A percentile compares a stretch with the other conserved stretches of the same genome.
These are phyloP conservation scores for Oscheius sp. DNA, from an alignment of 2,888 invertebrate species.

Conservation along the genomic window DNA sequence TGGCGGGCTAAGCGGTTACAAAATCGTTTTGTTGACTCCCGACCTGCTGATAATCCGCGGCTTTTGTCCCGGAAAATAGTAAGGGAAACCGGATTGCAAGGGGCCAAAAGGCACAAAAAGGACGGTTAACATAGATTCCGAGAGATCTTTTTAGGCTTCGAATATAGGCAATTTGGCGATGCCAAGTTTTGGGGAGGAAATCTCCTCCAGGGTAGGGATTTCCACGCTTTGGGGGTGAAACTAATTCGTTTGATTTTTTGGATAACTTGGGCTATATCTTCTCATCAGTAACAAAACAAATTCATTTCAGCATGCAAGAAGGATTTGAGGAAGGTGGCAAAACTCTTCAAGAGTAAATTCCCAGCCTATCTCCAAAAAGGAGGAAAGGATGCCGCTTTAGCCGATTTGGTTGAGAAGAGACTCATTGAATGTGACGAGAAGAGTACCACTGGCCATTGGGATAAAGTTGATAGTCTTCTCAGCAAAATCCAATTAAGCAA, in stretches of 20 bases:
- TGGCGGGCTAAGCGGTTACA: too few relatives aligned
- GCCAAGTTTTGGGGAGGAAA: background rate
- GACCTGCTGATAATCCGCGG: background rate
- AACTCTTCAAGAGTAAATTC: constrained; percentile 64
- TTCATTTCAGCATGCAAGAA: constrained; percentile 23
- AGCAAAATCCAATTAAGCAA: constrained; percentile 52
- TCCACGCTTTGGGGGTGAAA: background rate
- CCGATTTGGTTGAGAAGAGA: constrained; percentile 49
- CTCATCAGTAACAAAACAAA: background rate
- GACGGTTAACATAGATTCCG: too few relatives aligned
- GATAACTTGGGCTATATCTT: background rate
- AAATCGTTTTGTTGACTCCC: background rate
- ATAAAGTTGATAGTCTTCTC: constrained; percentile 47
- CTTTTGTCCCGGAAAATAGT: background rate
- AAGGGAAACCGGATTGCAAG: too few relatives aligned
- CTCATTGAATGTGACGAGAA: constrained; percentile 55
- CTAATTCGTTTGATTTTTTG: background rate
- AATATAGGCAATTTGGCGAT: background rate
- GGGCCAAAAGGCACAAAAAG: too few relatives aligned
- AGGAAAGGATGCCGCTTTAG: constrained; percentile 52
- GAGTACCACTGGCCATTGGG: constrained; percentile 52
- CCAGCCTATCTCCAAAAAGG: constrained; percentile 55
- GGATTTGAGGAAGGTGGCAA: constrained; percentile 53
- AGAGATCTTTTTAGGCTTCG: background rate
- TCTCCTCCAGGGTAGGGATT: background rate